A percentile compares a stretch with the other conserved stretches of the same genome.
phyloP scores from a whole-genome alignment of 2,888 invertebrate genomes.

The Macrosiphum euphorbiae region DNA sequence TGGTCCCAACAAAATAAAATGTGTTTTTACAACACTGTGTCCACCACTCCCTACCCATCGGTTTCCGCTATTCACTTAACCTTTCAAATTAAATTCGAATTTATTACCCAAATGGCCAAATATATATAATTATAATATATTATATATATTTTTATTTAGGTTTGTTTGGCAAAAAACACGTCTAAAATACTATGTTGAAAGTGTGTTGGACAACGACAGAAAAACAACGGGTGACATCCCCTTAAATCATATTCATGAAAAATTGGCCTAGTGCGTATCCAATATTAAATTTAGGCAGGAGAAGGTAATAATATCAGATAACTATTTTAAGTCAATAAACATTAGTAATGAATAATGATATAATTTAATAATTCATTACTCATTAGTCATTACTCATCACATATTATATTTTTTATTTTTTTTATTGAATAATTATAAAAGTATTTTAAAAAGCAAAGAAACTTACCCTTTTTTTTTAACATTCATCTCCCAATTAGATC shows the following conservation, averaged over 20 bases:
- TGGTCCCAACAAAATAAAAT: constrained; percentile 49
- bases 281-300: background rate
- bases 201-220: no score
- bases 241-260: background rate
- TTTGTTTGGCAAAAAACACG: no score
- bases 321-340: background rate
- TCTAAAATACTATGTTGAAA: no score
- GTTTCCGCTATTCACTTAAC: background rate
- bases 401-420: background rate
- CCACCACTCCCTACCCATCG: background rate
- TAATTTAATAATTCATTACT: background rate
- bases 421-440: background rate
- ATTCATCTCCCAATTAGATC: no score
- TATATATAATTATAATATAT: background rate
- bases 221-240: no score
- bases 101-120: constrained; percentile 1
- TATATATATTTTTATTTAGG: background rate
- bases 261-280: background rate
- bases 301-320: background rate
- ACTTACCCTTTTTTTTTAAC: no score
- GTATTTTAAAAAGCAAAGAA: background rate
- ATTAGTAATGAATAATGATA: background rate
- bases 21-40: background rate
- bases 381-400: background rate
- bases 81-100: constrained; percentile 44